Conservation (phyloP, 1,140 invertebrate species). For the Thaumetopoea pityocampa region DNA sequence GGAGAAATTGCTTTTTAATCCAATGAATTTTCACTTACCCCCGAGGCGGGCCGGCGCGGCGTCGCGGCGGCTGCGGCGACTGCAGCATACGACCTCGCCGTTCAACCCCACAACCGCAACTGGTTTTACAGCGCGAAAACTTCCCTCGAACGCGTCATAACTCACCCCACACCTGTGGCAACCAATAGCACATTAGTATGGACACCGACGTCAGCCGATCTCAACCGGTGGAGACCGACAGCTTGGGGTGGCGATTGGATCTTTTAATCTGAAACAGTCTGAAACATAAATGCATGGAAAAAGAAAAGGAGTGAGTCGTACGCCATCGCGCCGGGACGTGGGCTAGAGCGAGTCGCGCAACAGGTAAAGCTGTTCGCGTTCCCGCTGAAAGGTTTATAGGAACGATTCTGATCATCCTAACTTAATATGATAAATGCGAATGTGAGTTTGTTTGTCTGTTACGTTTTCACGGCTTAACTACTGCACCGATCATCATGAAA, state of each 20-base stretch:
- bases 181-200: constrained; percentile 51
- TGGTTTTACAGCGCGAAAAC: constrained; percentile 70
- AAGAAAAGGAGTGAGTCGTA: constrained; percentile 63
- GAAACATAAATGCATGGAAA: constrained; percentile 72
- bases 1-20: constrained; percentile 71
- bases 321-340: constrained; percentile 53
- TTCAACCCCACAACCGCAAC: constrained; percentile 59
- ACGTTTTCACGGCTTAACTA: too few species aligned
- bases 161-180: constrained; percentile 53
- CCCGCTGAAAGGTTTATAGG: too few species aligned
- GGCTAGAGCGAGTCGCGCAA: constrained; percentile 46
- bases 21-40: constrained; percentile 71
- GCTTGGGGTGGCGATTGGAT: constrained; percentile 65
- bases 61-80: constrained; percentile 20
- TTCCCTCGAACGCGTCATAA: constrained; percentile 68
- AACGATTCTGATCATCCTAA: too few species aligned
- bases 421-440: too few species aligned
- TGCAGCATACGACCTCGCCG: constrained; percentile 33
- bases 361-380: constrained; percentile 52
- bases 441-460: too few species aligned
- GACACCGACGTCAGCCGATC: constrained; percentile 38
- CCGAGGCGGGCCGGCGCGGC: constrained; percentile 36
- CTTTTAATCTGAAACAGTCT: constrained; percentile 75
- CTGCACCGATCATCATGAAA: too few species aligned
- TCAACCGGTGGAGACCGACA: constrained; percentile 41